Percentiles rank a stretch among this genome's conserved stretches.
These are phyloP conservation scores for Lycaon pictus DNA, from an alignment of 2,113 vertebrate species.

Conservation along the genomic window DNA sequence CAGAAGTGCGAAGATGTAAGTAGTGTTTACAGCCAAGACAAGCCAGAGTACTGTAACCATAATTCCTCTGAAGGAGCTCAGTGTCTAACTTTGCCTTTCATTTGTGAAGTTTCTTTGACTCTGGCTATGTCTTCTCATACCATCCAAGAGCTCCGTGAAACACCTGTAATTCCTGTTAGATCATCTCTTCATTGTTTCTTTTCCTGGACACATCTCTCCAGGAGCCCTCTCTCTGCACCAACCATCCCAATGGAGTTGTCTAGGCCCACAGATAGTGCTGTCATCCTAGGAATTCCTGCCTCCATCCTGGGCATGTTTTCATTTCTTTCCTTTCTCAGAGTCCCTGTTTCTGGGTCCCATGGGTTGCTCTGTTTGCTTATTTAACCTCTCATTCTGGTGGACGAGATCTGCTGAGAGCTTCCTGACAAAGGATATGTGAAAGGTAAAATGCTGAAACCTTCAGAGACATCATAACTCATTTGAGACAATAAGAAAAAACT, in stretches of 20 bases:
- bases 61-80: neutral
- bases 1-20: neutral
- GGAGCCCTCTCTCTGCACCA: neutral
- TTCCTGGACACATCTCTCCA: neutral
- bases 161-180: neutral
- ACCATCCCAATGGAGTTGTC: neutral
- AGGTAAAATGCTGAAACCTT: neutral
- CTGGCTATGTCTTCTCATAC: neutral
- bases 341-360: neutral
- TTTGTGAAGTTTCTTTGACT: neutral
- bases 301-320: neutral
- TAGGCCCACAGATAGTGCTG: neutral
- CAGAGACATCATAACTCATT: neutral
- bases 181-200: neutral
- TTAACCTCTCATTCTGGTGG: neutral
- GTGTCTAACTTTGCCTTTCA: neutral
- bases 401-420: neutral
- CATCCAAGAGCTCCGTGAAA: neutral
- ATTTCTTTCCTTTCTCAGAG: neutral
- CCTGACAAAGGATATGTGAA: neutral
- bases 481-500: neutral
- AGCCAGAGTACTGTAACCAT: neutral
- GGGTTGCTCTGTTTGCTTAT: neutral
- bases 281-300: neutral
- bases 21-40: neutral